Conservation (phyloP, 2,888 invertebrate species). For the Lottia gigantea region DNA sequence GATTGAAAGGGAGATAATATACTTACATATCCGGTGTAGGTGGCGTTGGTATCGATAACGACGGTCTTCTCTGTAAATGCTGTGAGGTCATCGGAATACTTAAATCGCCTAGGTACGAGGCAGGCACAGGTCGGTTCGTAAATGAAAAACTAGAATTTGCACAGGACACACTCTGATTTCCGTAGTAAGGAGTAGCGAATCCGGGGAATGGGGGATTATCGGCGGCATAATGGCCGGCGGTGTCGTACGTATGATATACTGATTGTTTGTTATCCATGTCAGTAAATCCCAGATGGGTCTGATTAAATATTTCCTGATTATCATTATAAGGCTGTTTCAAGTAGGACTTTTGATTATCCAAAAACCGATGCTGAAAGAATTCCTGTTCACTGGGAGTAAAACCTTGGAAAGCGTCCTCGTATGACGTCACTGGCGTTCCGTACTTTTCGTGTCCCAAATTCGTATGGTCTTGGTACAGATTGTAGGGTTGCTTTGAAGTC, state of each 20-base stretch:
- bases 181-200: slow-evolving; percentile 48
- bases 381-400: slow-evolving; percentile 43
- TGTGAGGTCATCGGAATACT: slow-evolving; percentile 38
- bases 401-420: slow-evolving; percentile 50
- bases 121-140: slow-evolving; percentile 26
- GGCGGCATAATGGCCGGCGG: slow-evolving; percentile 35
- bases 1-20: neutral
- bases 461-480: slow-evolving; percentile 37
- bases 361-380: slow-evolving; percentile 39
- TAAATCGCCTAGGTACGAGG: slow-evolving; percentile 44
- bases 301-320: slow-evolving; percentile 37
- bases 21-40: slow-evolving; percentile 54
- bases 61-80: slow-evolving; percentile 49
- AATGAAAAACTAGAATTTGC: slow-evolving; percentile 34
- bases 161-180: slow-evolving; percentile 35
- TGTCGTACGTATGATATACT: slow-evolving; percentile 40
- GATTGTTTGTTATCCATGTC: slow-evolving; percentile 47
- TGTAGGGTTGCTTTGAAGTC: slow-evolving; percentile 27
- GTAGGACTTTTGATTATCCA: slow-evolving; percentile 41
- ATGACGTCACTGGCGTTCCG: slow-evolving; percentile 33
- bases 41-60: slow-evolving; percentile 54
- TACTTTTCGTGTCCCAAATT: slow-evolving; percentile 31
- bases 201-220: slow-evolving; percentile 41
- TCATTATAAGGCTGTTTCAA: slow-evolving; percentile 35
- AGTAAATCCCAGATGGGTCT: slow-evolving; percentile 30